Percentiles rank a stretch among this genome's conserved stretches.
Evolutionary conservation across 1,140 invertebrate genomes (phyloP).

Genomic region (Diprion similis): DNA sequence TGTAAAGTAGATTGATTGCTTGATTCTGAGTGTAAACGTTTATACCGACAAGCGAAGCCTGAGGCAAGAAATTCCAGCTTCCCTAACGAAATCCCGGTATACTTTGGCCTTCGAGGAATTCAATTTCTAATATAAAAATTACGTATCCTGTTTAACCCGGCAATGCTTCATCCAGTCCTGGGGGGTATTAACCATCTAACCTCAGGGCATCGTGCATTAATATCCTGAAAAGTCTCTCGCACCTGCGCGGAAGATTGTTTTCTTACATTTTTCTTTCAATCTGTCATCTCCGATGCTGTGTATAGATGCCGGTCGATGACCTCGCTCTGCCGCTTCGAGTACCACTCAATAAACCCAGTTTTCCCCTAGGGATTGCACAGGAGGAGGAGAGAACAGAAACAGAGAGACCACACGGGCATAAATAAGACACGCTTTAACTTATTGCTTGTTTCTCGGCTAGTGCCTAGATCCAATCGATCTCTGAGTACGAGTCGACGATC

Average conservation of each 20-base stretch:
- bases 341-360: too few species aligned
- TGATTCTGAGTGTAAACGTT: too few species aligned
- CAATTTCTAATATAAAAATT: too few species aligned
- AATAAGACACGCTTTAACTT: not conserved
- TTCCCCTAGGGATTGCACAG: too few species aligned
- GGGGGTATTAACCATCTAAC: not conserved
- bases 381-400: slow-evolving; percentile 5
- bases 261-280: not conserved
- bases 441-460: not conserved
- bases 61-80: too few species aligned
- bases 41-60: too few species aligned
- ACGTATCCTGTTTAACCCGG: too few species aligned
- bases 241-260: not conserved
- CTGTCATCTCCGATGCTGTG: not conserved
- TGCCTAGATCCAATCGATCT: not conserved
- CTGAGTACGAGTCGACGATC: not conserved
- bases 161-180: not conserved
- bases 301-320: not conserved
- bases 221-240: not conserved
- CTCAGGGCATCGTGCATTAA: not conserved
- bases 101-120: too few species aligned
- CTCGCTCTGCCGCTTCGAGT: not conserved
- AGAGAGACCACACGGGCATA: slow-evolving; percentile 1
- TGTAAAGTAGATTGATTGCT: too few species aligned
- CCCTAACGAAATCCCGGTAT: too few species aligned